Evolutionary conservation across 2,888 invertebrate species (phyloP).

Genomic region (Cantharis lateralis): DNA sequence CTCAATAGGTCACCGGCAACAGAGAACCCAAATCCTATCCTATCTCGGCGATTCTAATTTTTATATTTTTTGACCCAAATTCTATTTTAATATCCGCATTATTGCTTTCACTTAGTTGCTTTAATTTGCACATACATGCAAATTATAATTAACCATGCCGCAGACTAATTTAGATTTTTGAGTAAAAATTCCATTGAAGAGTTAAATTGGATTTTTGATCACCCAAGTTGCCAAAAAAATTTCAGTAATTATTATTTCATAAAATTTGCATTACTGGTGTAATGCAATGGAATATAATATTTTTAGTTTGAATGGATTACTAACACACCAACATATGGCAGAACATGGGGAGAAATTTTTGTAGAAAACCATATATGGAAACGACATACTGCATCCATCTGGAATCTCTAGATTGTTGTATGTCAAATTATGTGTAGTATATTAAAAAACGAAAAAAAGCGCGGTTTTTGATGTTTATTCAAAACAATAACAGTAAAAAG

Average conservation of each 20-base stretch:
- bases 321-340: background rate
- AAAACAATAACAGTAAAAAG: too few species aligned
- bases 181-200: background rate
- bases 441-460: background rate
- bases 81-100: background rate
- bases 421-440: background rate
- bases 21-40: background rate
- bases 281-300: background rate
- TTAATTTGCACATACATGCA: background rate
- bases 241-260: background rate
- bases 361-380: background rate
- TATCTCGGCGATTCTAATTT: background rate
- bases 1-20: background rate
- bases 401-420: background rate
- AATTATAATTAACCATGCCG: background rate
- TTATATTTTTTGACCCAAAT: background rate
- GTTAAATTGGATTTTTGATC: background rate
- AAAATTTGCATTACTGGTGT: too few species aligned
- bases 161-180: background rate
- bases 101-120: background rate
- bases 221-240: background rate
- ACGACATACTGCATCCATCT: background rate
- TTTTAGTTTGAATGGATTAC: background rate
- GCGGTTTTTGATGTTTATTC: too few species aligned
- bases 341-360: background rate